Evolutionary conservation across 30 jellyfish, hydroid and myxozoan genomes (phyloP).

Genomic region (Morbakka virulenta): DNA sequence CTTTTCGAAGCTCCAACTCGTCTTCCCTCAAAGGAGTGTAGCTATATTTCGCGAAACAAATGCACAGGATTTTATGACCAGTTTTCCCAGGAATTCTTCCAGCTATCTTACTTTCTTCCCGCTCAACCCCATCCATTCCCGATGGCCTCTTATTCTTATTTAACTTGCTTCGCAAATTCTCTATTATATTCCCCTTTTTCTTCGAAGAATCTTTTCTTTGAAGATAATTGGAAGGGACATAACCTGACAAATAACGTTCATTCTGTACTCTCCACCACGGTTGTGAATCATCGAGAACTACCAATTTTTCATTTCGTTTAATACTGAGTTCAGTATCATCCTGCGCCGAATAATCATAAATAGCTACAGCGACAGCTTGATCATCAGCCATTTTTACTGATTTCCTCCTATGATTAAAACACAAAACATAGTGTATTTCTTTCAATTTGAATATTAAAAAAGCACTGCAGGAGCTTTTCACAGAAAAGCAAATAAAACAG

Average conservation of each 20-base stretch:
- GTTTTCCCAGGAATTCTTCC: constrained; percentile 41
- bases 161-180: constrained; percentile 52
- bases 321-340: constrained; percentile 82
- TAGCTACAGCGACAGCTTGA: constrained; percentile 78
- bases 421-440: too few species aligned
- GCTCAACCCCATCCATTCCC: constrained; percentile 43
- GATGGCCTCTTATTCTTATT: too few species aligned
- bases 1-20: constrained; percentile 72
- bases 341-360: constrained; percentile 88
- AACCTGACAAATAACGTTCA: constrained; percentile 72
- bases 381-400: constrained; percentile 70
- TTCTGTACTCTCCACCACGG: constrained; percentile 97
- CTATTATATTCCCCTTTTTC: constrained; percentile 73
- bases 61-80: constrained; percentile 59
- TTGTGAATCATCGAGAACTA: constrained; percentile 84
- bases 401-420: too few species aligned
- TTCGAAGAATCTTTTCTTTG: constrained; percentile 78
- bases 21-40: constrained; percentile 84
- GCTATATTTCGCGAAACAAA: constrained; percentile 67
- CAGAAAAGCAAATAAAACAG: too few species aligned
- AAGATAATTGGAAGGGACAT: constrained; percentile 93
- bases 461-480: too few species aligned
- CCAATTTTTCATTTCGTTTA: constrained; percentile 73
- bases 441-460: too few species aligned
- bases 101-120: constrained; percentile 5